Conservation (phyloP, 2,797 vertebrate genomes). For the Enteromius treurensis region DNA sequence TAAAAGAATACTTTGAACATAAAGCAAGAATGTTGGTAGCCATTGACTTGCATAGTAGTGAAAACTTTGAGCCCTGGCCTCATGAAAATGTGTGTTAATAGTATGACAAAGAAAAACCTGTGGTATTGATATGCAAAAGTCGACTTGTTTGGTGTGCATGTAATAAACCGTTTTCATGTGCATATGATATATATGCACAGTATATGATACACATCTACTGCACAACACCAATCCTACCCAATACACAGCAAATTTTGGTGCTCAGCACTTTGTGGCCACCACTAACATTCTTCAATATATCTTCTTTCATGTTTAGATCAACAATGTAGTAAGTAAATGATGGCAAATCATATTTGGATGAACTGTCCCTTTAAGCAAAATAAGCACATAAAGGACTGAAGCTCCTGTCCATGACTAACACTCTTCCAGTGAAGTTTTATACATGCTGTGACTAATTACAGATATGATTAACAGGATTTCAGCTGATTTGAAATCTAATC, state of each 20-base stretch:
- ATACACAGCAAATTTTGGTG: too few species aligned
- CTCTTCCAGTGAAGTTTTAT: not conserved
- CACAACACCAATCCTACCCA: too few species aligned
- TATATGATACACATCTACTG: too few species aligned
- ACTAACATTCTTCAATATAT: not conserved
- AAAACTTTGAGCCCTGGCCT: not conserved
- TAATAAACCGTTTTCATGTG: too few species aligned
- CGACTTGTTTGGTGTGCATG: too few species aligned
- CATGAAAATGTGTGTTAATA: too few species aligned
- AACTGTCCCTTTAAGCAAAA: not conserved
- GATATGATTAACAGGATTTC: conserved; percentile 9
- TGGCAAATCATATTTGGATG: not conserved
- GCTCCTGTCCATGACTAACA: not conserved
- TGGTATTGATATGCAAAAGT: too few species aligned
- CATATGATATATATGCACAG: too few species aligned
- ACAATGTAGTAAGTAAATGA: not conserved
- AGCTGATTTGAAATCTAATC: not conserved
- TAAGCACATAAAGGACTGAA: not conserved
- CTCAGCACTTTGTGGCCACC: not conserved
- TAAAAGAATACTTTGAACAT: not conserved
- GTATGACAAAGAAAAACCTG: too few species aligned
- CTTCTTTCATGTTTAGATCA: not conserved
- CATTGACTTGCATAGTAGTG: not conserved
- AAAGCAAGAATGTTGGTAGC: not conserved
- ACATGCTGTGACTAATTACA: not conserved